Base-by-base conservation (phyloP, 1,140 invertebrate species). In the Nebria ingens region DNA sequence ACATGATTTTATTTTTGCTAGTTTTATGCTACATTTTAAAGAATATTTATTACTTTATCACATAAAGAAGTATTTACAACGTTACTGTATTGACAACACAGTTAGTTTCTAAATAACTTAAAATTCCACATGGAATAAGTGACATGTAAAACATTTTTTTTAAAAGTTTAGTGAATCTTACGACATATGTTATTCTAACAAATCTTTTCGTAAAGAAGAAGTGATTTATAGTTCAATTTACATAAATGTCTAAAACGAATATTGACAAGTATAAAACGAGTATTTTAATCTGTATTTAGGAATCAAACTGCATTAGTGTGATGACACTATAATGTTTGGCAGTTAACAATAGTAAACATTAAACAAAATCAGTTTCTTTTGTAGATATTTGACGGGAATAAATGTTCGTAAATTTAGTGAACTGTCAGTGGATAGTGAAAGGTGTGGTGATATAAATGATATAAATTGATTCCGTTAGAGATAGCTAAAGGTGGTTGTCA, bases 361-460 rank as follows among this genome's bases (percentile, higher is more conserved):
- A 17, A 11, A 45, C 17, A 17, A 17, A 45, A 45, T 45, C 40
- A 45, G 40, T 45, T 45, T 45, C 40, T 45, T n/a, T 45, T 45
- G 40, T 45, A 34, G 9, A 11, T 17, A 9, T 9, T 3, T 45
- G 40, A 45, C 40, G 17, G 40, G 17, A 45, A 45, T 45, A 45
- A 45, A 45, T 45, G 40, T 45, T 12, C 15, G 40, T 45, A 45
- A 45, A 17, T 45, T 45, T 45, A 45, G 9, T 45, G 40, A 45
- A 45, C 40, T 45, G 40, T 45, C 40, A 45, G 6, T 34, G 25
- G 25, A n/a, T n/a, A 34, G n/a, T n/a, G 25, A 34, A 45, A 45
- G 40, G 40, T 45, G 40, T 45, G 40, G 6, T 17, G n/a, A 45
- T 45, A 45, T 45, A 45, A 45, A 45, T 45, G 40, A 45, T 45